Conservation (phyloP, 2,797 vertebrate species). For the Pseudochromis fuscus region DNA sequence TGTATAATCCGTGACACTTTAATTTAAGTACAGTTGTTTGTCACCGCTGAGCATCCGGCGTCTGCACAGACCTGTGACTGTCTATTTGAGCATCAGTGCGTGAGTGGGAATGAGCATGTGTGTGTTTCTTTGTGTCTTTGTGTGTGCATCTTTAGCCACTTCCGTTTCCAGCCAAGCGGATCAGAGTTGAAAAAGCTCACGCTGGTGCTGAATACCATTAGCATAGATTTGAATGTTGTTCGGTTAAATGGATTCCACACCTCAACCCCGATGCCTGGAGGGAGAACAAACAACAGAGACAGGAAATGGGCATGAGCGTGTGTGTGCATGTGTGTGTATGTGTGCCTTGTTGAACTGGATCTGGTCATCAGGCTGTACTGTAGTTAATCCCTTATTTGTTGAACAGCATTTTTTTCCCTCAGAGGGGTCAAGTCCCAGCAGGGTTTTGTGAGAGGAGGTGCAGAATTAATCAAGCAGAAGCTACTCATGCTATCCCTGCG, state of each 20-base stretch:
- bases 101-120: background rate
- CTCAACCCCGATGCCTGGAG: slow-evolving; percentile 34
- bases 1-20: slow-evolving; percentile 53
- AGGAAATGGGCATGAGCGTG: slow-evolving; percentile 37
- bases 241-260: slow-evolving; percentile 60
- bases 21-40: slow-evolving; percentile 61
- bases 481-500: slow-evolving; percentile 27
- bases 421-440: slow-evolving; percentile 51
- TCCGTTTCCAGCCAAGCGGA: slow-evolving; percentile 40
- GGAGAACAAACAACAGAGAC: slow-evolving; percentile 25
- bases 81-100: slow-evolving; percentile 13
- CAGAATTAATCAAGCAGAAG: slow-evolving; percentile 61
- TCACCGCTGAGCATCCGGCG: slow-evolving; percentile 41
- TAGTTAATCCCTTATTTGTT: slow-evolving; percentile 66
- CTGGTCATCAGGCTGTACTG: slow-evolving; percentile 29
- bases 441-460: slow-evolving; percentile 40
- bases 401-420: slow-evolving; percentile 22
- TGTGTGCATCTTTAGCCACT: slow-evolving; percentile 19
- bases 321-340: slow-evolving; percentile 13
- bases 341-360: slow-evolving; percentile 18
- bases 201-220: slow-evolving; percentile 65
- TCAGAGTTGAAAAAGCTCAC: slow-evolving; percentile 47
- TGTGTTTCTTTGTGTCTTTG: background rate
- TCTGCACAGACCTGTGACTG: slow-evolving; percentile 5
- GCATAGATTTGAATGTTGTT: slow-evolving; percentile 74